These are phyloP conservation scores for Hippolais icterina DNA, from an alignment of 2,113 vertebrate genomes.

Conservation along the genomic window DNA sequence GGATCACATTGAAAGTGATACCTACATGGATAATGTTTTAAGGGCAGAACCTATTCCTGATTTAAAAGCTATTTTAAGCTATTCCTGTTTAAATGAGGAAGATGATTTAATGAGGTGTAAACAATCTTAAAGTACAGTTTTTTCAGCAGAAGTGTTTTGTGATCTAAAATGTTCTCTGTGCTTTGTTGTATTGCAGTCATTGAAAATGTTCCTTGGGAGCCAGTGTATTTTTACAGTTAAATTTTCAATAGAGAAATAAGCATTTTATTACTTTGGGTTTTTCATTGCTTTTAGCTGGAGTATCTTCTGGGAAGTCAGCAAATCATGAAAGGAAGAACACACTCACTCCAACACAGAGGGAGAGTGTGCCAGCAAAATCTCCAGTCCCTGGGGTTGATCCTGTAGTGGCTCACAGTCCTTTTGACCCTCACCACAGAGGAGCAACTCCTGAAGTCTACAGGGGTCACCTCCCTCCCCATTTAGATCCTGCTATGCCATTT, in stretches of 20 bases:
- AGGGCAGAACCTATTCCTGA: neutral
- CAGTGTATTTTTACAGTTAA: neutral
- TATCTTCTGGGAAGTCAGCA: conserved; percentile 84
- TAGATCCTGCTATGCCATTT: conserved; percentile 89
- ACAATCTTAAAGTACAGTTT: neutral
- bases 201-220: neutral
- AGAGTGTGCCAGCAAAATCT: conserved; percentile 90
- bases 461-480: conserved; percentile 85
- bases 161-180: neutral
- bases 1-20: neutral
- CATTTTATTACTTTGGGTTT: neutral
- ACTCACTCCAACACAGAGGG: conserved; percentile 91
- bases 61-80: no score
- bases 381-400: conserved; percentile 89
- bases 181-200: neutral
- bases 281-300: conserved; percentile 71
- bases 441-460: conserved; percentile 86
- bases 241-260: neutral
- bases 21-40: neutral
- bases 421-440: conserved; percentile 89
- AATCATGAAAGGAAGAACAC: conserved; percentile 91
- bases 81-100: neutral
- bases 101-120: neutral
- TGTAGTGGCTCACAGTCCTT: conserved; percentile 88
- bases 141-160: neutral